phyloP scores from a whole-genome alignment of 1,140 invertebrate genomes.

The Sycophila sp. region DNA sequence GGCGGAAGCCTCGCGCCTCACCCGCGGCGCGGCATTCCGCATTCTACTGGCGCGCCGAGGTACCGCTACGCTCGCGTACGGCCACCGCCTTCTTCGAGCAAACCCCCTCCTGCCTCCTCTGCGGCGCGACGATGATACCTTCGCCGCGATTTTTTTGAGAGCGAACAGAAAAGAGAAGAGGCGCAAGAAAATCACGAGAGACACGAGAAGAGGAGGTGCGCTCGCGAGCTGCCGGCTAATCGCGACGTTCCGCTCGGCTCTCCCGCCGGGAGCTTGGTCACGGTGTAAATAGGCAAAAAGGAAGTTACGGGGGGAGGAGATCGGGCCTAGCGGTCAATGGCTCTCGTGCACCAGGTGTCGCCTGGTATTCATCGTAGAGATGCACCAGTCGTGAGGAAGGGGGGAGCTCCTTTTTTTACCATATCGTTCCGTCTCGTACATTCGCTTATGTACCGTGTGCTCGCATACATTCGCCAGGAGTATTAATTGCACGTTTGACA shows the following conservation, averaged over 20 bases:
- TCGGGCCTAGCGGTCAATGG: conserved; percentile 28
- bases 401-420: too few relatives aligned
- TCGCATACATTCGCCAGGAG: not conserved
- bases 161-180: too few relatives aligned
- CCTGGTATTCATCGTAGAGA: too few relatives aligned
- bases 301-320: conserved; percentile 14
- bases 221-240: conserved; percentile 2
- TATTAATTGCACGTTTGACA: conserved; percentile 12
- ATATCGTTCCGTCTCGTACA: too few relatives aligned
- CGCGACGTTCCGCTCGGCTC: conserved; percentile 26
- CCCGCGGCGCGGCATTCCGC: conserved; percentile 14
- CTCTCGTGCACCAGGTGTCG: conserved; percentile 21
- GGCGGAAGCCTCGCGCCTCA: not conserved
- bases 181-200: too few relatives aligned
- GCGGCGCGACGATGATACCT: not conserved
- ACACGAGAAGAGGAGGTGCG: not conserved
- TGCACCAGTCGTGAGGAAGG: too few relatives aligned
- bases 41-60: conserved; percentile 26
- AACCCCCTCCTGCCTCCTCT: too few relatives aligned
- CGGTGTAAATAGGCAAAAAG: conserved; percentile 30
- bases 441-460: too few relatives aligned
- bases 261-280: conserved; percentile 21
- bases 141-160: too few relatives aligned
- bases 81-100: not conserved
- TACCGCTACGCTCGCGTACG: conserved; percentile 18